phyloP scores from a whole-genome alignment of 2,797 vertebrate genomes.

The Pseudotriccus pelzelni region DNA sequence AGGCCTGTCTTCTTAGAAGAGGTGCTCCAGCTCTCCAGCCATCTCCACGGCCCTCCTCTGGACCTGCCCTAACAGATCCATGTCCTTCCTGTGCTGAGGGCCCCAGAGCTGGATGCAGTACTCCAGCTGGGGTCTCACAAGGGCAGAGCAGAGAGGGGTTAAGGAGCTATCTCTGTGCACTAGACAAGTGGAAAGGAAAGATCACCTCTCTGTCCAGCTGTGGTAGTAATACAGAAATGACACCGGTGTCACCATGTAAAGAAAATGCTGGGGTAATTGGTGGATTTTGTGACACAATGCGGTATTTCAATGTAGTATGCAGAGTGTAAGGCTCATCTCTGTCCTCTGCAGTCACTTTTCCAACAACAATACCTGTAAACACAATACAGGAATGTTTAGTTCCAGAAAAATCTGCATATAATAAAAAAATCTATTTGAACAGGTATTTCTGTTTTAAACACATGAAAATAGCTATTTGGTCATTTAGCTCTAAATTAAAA shows the following conservation, averaged over 20 bases:
- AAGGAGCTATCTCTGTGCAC: neutral
- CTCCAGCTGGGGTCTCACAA: neutral
- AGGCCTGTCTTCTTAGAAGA: neutral
- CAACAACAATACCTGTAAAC: conserved; percentile 78
- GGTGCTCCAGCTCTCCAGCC: neutral
- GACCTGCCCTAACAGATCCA: neutral
- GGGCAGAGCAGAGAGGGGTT: neutral
- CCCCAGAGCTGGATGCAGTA: neutral
- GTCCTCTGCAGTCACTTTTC: conserved; percentile 81
- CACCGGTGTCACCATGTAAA: conserved; percentile 77
- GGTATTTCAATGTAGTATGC: conserved; percentile 80
- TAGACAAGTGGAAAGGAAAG: neutral
- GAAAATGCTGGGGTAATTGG: conserved; percentile 61
- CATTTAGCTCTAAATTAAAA: neutral
- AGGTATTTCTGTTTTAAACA: neutral
- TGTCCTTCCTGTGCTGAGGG: neutral
- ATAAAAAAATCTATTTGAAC: neutral
- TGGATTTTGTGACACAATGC: conserved; percentile 74
- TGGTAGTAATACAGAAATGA: conserved; percentile 71
- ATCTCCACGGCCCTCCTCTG: neutral
- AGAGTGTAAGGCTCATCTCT: conserved; percentile 71
- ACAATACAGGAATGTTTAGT: neutral
- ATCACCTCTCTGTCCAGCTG: conserved; percentile 89
- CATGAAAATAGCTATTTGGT: neutral
- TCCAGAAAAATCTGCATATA: neutral